These are phyloP conservation scores for Saxidomus purpurata DNA, from an alignment of 1,140 invertebrate species.

Conservation along the genomic window DNA sequence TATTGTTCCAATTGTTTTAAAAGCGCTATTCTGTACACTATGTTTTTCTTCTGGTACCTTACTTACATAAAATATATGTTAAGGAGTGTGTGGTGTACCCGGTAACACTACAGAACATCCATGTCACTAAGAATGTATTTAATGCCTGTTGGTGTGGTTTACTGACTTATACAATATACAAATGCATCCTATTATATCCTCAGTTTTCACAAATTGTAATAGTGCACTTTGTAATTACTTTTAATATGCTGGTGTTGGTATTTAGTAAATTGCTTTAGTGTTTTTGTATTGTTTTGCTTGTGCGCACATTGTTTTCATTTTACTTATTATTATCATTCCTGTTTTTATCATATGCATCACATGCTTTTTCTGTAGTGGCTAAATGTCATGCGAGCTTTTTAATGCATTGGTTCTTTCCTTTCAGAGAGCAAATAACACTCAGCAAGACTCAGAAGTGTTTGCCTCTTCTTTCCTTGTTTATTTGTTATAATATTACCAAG, in stretches of 20 bases:
- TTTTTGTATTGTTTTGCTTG: constrained; percentile 15
- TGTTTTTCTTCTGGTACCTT: constrained; percentile 37
- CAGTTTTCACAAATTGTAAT: constrained; percentile 27
- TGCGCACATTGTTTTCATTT: constrained; percentile 43
- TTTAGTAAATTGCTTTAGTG: constrained; percentile 45
- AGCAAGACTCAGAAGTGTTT: not conserved
- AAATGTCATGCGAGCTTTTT: constrained; percentile 40
- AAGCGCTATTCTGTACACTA: not conserved
- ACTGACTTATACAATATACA: not conserved
- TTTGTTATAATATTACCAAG: not conserved
- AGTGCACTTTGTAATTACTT: not conserved
- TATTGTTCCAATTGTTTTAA: constrained; percentile 11
- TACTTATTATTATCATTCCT: constrained; percentile 43
- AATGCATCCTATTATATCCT: not conserved
- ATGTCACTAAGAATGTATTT: not conserved
- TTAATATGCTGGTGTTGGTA: constrained; percentile 37
- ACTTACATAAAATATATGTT: constrained; percentile 28
- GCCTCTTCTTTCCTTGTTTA: constrained; percentile 11
- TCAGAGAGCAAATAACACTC: constrained; percentile 26
- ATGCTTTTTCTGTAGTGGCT: constrained; percentile 43
- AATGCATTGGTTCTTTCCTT: constrained; percentile 35
- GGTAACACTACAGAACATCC: constrained; percentile 43
- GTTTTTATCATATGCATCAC: constrained; percentile 27
- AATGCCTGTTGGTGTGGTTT: constrained; percentile 18
- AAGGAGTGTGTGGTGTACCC: constrained; percentile 32